These are phyloP conservation scores for Cydia amplana DNA, from an alignment of 1,140 invertebrate genomes.

Conservation along the genomic window DNA sequence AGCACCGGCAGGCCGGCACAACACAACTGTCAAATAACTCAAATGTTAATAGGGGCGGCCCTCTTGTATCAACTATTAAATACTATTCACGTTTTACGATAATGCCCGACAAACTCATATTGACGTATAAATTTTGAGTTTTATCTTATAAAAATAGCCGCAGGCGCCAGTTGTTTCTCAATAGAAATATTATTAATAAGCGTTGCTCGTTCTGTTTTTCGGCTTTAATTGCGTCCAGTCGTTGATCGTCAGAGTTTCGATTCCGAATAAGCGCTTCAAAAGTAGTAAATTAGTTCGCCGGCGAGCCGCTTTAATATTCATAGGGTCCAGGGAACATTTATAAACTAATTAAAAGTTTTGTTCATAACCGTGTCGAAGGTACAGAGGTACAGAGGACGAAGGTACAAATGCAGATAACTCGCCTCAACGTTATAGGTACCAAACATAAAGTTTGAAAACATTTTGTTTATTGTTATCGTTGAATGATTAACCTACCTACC, in stretches of 20 bases:
- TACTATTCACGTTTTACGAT: conserved; percentile 72
- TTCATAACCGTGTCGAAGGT: conserved; percentile 46
- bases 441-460: neutral
- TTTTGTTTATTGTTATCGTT: neutral
- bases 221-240: conserved; percentile 66
- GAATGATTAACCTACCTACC: neutral
- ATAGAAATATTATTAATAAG: conserved; percentile 63
- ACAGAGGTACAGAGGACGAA: too few species aligned
- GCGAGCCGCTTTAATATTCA: conserved; percentile 69
- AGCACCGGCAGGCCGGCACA: conserved; percentile 42
- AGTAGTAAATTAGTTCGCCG: conserved; percentile 72
- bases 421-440: neutral
- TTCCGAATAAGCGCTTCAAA: conserved; percentile 42
- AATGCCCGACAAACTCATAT: conserved; percentile 73
- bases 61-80: conserved; percentile 74
- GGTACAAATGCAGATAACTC: neutral
- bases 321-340: conserved; percentile 71
- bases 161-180: conserved; percentile 71
- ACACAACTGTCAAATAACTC: conserved; percentile 72
- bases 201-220: conserved; percentile 66
- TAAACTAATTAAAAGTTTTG: conserved; percentile 74
- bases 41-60: conserved; percentile 69
- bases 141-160: conserved; percentile 60
- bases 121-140: conserved; percentile 72
- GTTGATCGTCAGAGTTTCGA: conserved; percentile 42